Conservation (phyloP, 2,113 vertebrate genomes). For the Pelecanus crispus region DNA sequence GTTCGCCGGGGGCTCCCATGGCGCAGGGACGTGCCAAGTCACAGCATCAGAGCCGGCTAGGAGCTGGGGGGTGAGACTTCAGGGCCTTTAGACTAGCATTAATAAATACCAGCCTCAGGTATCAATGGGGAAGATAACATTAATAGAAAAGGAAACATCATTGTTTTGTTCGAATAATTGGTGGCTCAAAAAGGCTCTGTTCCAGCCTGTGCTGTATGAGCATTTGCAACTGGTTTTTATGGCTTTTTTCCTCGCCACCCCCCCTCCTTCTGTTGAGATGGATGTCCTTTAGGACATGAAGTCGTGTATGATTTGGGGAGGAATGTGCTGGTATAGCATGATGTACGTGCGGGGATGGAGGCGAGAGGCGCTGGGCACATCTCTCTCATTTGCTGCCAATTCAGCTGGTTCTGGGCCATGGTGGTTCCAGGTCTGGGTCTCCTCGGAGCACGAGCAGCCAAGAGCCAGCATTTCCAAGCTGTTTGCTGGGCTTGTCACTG, state of each 20-base stretch:
- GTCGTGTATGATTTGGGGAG: fast-evolving
- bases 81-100: background rate
- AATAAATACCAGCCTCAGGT: background rate
- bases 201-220: background rate
- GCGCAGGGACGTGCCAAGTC: background rate
- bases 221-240: background rate
- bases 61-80: background rate
- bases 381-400: background rate
- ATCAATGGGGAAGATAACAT: background rate
- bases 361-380: background rate
- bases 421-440: background rate
- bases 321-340: background rate
- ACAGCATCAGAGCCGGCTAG: background rate
- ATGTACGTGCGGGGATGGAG: fast-evolving
- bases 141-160: background rate
- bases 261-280: background rate
- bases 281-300: background rate
- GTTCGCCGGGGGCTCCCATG: background rate
- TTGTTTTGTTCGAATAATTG: background rate
- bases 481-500: background rate
- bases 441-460: background rate
- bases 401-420: background rate
- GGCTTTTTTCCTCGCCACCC: too few relatives aligned
- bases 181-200: background rate
- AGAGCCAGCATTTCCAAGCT: background rate